Evolutionary conservation across 92 coral and sea anemone species (phyloP), one percentile per base, ranked within the genome.

Genomic region (Paragorgia papillata): DNA sequence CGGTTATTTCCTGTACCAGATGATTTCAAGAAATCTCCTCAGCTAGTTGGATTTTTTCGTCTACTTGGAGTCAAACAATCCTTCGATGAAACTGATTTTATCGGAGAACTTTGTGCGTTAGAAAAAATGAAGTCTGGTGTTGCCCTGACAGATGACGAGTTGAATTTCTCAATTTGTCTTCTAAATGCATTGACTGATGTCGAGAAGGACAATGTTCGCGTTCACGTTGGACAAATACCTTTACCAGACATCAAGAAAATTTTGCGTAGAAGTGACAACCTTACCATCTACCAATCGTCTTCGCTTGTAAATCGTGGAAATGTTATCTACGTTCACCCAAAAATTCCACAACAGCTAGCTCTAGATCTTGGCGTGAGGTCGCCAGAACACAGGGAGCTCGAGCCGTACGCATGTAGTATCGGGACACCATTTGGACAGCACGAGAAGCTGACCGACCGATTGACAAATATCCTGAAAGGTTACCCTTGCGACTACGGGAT

Each of bases 1-100:
- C 77, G 88, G 60, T 85, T 87, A 13, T 87, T 73, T 30, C 73
- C 49, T 53, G 73, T 92, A 56, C 86, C 90, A 25, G 40, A 76
- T 28, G 90, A 88, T 29, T 73, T 82, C 57, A 54, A 30, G 29
- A n/a, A 34, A 9, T 10, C 25, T 10, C 50, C 25, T 19, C 14
- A 5, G 3, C 60, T 89, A 19, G 40, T 32, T 14, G 44, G 43
- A 5, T 75, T 90, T 19, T n/a, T 85, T 87, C 58, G 35, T 68
- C 60, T 67, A 30, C 40, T 55, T 56, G 74, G 70, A n/a, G 61
- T 65, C 17, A 79, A 64, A 53, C 24, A 51, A 3, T 34, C 32
- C n/a, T 79, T 79, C 51, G 54, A 33, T n/a, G 53, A 29, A 30
- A 40, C 17, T 32, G 83, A 79, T 44, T 62, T 18, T 43, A 50